These are phyloP conservation scores for Sylvilagus bachmani DNA, from an alignment of 2,113 vertebrate genomes.

Conservation along the genomic window DNA sequence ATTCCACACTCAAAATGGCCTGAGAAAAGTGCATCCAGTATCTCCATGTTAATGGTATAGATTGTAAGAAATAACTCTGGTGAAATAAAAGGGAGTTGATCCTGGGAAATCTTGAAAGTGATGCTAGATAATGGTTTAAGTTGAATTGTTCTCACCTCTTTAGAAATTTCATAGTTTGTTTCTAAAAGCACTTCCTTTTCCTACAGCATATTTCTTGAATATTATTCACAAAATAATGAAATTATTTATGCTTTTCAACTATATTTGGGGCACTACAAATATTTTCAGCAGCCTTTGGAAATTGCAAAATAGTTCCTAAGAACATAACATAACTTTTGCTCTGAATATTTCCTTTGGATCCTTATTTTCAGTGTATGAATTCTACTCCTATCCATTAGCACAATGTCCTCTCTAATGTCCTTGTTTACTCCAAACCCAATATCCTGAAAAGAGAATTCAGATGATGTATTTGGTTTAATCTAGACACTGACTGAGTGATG, in stretches of 20 bases:
- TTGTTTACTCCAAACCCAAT: constrained; percentile 68
- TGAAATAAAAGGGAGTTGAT: background rate
- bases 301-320: background rate
- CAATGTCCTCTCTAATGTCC: constrained; percentile 46
- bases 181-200: background rate
- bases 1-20: background rate
- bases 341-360: constrained; percentile 26
- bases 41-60: background rate
- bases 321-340: background rate
- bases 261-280: background rate
- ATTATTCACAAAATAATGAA: background rate
- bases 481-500: constrained; percentile 67
- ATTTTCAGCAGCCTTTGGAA: background rate
- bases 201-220: background rate
- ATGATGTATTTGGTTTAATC: constrained; percentile 61
- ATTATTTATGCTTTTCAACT: background rate
- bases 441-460: constrained; percentile 61
- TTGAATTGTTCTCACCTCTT: background rate
- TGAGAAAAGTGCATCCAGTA: background rate
- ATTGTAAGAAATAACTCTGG: background rate
- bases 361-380: background rate
- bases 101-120: background rate
- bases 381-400: constrained; percentile 51
- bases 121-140: background rate
- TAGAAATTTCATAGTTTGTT: background rate